Percentiles rank a stretch among this genome's conserved stretches.
These are phyloP conservation scores for Peromyscus leucopus DNA, from an alignment of 2,113 vertebrate species.

Conservation along the genomic window DNA sequence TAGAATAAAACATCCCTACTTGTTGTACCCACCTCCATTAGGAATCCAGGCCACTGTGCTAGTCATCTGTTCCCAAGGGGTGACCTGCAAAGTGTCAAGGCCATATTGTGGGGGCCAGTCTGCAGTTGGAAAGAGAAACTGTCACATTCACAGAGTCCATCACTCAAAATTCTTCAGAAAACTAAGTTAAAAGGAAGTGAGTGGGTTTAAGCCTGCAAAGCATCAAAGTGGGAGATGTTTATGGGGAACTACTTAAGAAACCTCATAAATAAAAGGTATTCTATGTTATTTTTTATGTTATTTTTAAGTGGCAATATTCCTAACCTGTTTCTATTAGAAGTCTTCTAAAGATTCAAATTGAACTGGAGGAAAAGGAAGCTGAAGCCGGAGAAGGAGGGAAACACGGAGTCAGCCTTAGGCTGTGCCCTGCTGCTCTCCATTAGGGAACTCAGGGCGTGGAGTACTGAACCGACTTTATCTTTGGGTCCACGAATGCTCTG, in stretches of 20 bases:
- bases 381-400: not conserved
- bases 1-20: not conserved
- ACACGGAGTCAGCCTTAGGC: not conserved
- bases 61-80: not conserved
- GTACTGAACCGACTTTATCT: slow-evolving; percentile 16
- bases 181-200: slow-evolving; percentile 25
- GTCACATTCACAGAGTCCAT: not conserved
- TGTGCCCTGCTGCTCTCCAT: not conserved
- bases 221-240: slow-evolving; percentile 43
- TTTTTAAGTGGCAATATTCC: slow-evolving; percentile 37
- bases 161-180: slow-evolving; percentile 55
- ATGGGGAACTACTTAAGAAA: slow-evolving; percentile 17
- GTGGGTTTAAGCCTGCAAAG: slow-evolving; percentile 9
- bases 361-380: not conserved
- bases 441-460: not conserved
- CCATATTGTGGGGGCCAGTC: not conserved
- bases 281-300: slow-evolving; percentile 49
- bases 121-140: not conserved
- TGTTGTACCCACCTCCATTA: not conserved
- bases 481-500: not conserved
- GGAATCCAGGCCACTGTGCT: not conserved
- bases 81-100: not conserved
- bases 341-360: slow-evolving; percentile 23
- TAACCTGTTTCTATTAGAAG: not conserved
- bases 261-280: not conserved